Evolutionary conservation across 2,888 invertebrate species (phyloP), one percentile per base, ranked within the genome.

Genomic region (Mythimna loreyi): DNA sequence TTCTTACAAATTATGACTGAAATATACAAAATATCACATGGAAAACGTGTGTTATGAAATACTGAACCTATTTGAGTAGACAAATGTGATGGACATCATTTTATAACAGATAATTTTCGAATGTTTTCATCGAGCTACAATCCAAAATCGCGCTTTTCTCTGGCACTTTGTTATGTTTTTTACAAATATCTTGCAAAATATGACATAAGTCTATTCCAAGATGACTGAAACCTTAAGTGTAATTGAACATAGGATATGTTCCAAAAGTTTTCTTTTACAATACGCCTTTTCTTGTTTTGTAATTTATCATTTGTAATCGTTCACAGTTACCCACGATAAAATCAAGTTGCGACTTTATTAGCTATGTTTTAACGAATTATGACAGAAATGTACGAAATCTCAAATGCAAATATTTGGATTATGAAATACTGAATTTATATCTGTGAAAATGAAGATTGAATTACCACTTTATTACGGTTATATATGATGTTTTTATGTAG

Each of bases 1-100:
- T 52, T 73, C 30, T 59, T 25, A 25, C 40, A 2, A 52, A 60
- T 60, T 30, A 60, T 76, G 74, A 73, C 47, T 43, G n/a, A 67
- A 67, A 73, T 25, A 0, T 47, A 8, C 13, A 1, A 47, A 33
- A 13, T 21, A 19, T 23, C 1, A 11, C 3, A 30, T 36, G 23
- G 1, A 33, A 57, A 43, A 19, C 1, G 25, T 49, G 9, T 28
- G 4, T 16, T 43, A 49, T 43, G 1, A 33, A 55, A 45, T 72
- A 53, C 21, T 47, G 11, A 55, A 53, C 19, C 21, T 40, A 19
- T 47, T 33, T 8, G 4, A 25, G 0, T 25, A 30, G 25, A 33
- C n/a, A 16, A 40, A 43, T 3, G 40, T 11, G 25, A 21, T 13
- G 1, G 0, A 19, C 0, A 45, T 0, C 5, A 16, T 19, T 9